A percentile compares a stretch with the other conserved stretches of the same genome.
These are phyloP conservation scores for Ctenochaetus hawaiiensis DNA, from an alignment of 2,797 vertebrate genomes.

Conservation along the genomic window DNA sequence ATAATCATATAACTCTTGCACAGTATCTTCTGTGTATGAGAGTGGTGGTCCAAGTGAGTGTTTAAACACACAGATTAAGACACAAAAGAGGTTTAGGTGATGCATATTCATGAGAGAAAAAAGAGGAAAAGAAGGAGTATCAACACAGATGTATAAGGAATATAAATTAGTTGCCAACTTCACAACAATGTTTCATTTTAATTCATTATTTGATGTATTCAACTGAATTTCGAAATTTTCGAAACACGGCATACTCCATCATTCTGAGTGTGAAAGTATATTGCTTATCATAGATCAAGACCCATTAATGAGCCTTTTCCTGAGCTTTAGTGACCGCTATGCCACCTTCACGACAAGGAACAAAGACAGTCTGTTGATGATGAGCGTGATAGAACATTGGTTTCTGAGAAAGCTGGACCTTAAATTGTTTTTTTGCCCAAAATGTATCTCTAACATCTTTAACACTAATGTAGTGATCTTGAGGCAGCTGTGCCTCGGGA, in stretches of 20 bases:
- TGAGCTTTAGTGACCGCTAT: background rate
- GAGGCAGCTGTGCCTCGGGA: too few species aligned
- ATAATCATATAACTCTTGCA: conserved; percentile 29
- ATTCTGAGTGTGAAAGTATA: background rate
- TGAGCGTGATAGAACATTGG: accelerated
- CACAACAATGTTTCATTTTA: background rate
- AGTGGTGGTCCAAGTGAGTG: conserved; percentile 5
- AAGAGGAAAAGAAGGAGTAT: background rate
- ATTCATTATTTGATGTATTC: background rate
- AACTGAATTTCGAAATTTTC: background rate
- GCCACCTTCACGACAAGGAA: background rate
- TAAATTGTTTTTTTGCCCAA: too few species aligned
- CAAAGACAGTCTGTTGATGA: background rate
- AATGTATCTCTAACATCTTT: too few species aligned
- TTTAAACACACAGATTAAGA: conserved; percentile 38
- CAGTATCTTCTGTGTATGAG: background rate
- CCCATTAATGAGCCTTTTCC: too few species aligned
- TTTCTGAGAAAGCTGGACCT: background rate
- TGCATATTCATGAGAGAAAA: conserved; percentile 13
- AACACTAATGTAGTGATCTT: background rate
- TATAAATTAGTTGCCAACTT: background rate
- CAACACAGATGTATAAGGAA: background rate
- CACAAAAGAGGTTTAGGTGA: conserved; percentile 2
- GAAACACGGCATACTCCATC: background rate
- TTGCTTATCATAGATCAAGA: background rate